These are phyloP conservation scores for Entosphenus tridentatus DNA, from an alignment of 2,113 vertebrate genomes.

Conservation along the genomic window DNA sequence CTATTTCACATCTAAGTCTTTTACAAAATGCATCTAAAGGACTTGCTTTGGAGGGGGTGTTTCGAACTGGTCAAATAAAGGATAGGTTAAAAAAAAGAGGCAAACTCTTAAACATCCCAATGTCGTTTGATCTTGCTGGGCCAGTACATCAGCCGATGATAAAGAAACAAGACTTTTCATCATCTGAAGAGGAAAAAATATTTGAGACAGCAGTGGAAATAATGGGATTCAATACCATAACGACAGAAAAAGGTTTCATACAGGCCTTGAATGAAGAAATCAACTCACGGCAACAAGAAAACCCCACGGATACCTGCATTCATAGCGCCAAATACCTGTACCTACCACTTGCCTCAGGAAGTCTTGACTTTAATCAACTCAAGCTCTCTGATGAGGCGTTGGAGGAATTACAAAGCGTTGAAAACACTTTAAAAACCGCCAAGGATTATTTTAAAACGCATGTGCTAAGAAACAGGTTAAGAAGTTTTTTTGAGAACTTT, in stretches of 20 bases:
- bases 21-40: conserved; percentile 20
- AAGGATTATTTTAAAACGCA: accelerated
- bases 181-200: conserved; percentile 13
- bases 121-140: conserved; percentile 11
- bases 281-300: not conserved
- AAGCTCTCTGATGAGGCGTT: conserved; percentile 17
- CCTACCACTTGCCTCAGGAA: conserved; percentile 20
- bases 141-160: conserved; percentile 10
- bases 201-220: conserved; percentile 17
- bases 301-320: conserved; percentile 12
- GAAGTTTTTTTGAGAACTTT: conserved; percentile 21
- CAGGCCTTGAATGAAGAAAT: not conserved
- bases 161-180: conserved; percentile 20
- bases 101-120: conserved; percentile 17
- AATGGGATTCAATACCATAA: conserved; percentile 14
- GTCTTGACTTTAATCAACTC: conserved; percentile 17
- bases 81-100: conserved; percentile 15
- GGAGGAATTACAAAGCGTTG: conserved; percentile 15
- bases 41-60: conserved; percentile 23
- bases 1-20: conserved; percentile 12
- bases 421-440: conserved; percentile 10
- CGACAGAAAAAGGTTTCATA: not conserved
- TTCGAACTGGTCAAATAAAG: conserved; percentile 8
- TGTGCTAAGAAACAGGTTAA: not conserved
- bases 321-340: conserved; percentile 18